These are phyloP conservation scores for Fringilla coelebs DNA, from an alignment of 2,797 vertebrate species.

Conservation along the genomic window DNA sequence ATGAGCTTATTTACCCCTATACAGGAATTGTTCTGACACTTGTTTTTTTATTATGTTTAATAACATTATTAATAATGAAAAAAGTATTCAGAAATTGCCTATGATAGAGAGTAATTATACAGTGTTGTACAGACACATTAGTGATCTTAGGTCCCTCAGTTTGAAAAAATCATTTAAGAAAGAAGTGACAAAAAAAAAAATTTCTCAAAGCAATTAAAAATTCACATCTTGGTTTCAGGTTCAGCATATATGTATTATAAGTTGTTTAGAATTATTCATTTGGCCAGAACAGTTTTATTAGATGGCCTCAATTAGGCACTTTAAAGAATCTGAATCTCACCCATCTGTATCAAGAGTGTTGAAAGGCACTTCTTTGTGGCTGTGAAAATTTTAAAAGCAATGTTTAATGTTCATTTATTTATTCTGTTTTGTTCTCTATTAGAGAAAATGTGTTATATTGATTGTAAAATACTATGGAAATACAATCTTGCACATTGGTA, in stretches of 20 bases:
- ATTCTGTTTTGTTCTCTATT: constrained; percentile 17
- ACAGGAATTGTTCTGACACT: not conserved
- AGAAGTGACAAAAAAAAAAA: not conserved
- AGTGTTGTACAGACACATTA: not conserved
- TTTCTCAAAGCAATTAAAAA: not conserved
- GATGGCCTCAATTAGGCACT: not conserved
- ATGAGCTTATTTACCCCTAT: not conserved
- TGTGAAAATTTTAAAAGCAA: not conserved
- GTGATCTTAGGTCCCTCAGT: not conserved
- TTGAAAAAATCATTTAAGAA: not conserved
- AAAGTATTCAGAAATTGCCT: constrained; percentile 17
- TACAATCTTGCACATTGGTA: not conserved
- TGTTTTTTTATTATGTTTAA: constrained; percentile 34
- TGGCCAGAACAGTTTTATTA: not conserved
- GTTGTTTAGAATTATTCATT: not conserved
- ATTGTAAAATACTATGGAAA: constrained; percentile 18
- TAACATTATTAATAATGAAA: constrained; percentile 22
- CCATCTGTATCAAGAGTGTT: not conserved
- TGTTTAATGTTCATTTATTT: constrained; percentile 29
- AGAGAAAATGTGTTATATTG: not conserved
- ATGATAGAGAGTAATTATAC: constrained; percentile 9
- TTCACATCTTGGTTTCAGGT: not conserved
- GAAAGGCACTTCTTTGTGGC: not conserved
- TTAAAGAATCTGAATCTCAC: not conserved
- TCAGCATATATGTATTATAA: not conserved